Evolutionary conservation across 2,888 invertebrate species (phyloP), one percentile per base, ranked within the genome.

Genomic region (Selenia dentaria): DNA sequence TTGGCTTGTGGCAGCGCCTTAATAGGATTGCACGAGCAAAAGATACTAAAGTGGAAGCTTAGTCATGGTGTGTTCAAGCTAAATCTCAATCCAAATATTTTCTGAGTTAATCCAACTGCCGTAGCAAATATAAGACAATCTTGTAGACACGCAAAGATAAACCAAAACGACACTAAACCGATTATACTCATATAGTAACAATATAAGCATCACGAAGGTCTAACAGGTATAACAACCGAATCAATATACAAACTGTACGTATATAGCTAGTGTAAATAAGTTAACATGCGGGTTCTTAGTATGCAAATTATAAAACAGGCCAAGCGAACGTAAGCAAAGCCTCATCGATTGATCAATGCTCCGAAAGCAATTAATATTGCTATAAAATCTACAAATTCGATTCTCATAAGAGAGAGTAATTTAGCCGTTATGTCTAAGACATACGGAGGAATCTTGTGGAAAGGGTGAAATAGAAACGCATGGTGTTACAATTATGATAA

Each of bases 371-470:
- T 81, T 83, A 80, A 81, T 70, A 70, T 64, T 59, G 74, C 74
- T 77, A 82, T 83, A 81, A 79, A 83, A 70, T 71, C 63, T 66
- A 69, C 71, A 75, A 79, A 81, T 77, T 74, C 59, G 58, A 63
- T 53, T 59, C 60, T 57, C 0, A 1, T 22, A 33, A 11, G 5
- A 32, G 11, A 25, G 22, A 36, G 41, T 36, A 63, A 52, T 67
- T 39, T 60, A 41, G 50, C 43, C 43, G 44, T 29, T 67, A 59
- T 51, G 24, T 8, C 40, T 27, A 41, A 22, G 22, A 13, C 12
- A 42, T 61, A 74, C 60, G 60, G 66, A 57, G 32, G 44, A 60
- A 45, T 69, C 67, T 69, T 25, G 48, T 13, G 38, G 44, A 22
- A 22, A 18, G 11, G 6, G 24, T 14, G 10, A 31, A 27, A 6